Evolutionary conservation across 2,888 invertebrate genomes (phyloP).

Genomic region (Steinernema hermaphroditum): DNA sequence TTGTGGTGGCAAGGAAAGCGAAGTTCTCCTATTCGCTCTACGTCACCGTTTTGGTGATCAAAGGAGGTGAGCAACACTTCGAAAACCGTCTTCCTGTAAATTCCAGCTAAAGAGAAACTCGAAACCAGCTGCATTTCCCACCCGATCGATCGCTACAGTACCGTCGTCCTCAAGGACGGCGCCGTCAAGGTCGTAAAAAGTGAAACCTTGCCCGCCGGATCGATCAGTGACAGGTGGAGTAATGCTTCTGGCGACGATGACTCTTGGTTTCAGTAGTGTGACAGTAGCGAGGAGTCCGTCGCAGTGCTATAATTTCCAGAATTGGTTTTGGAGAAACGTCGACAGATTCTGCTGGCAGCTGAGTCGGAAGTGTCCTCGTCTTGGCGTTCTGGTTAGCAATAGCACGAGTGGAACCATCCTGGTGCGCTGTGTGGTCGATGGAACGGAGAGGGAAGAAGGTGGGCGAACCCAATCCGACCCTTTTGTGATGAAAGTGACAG

Average conservation of each 20-base stretch:
- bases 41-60: background rate
- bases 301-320: background rate
- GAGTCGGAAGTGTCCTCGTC: background rate
- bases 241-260: background rate
- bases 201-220: background rate
- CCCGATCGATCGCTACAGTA: conserved; percentile 3
- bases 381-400: too few species aligned
- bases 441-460: too few species aligned
- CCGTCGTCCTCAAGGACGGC: conserved; percentile 4
- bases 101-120: background rate
- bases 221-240: background rate
- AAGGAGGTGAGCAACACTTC: too few species aligned
- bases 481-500: too few species aligned
- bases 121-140: background rate
- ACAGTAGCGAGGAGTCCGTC: background rate
- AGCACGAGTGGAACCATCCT: too few species aligned
- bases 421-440: too few species aligned
- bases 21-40: background rate
- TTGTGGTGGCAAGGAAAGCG: background rate
- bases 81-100: too few species aligned
- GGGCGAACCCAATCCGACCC: too few species aligned
- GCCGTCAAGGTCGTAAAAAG: background rate
- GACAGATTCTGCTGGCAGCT: background rate
- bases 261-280: background rate
- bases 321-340: background rate